These are phyloP conservation scores for Arctia plantaginis DNA, from an alignment of 2,888 invertebrate species.

Conservation along the genomic window DNA sequence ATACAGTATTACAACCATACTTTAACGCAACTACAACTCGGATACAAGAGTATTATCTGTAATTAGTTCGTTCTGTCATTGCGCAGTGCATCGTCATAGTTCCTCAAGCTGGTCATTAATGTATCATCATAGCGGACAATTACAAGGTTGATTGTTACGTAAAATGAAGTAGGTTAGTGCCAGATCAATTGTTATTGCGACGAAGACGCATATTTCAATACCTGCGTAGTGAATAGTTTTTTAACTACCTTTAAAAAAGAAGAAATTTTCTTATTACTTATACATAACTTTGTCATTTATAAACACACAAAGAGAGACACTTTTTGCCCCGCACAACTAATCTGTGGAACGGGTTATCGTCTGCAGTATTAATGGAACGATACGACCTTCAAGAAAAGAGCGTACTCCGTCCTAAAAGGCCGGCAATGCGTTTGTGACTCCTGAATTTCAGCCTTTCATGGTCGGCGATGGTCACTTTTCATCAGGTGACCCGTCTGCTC, in stretches of 20 bases:
- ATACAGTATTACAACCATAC: constrained; percentile 10
- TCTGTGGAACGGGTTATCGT: no score
- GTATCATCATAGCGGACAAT: constrained; percentile 4
- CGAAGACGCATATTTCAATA: background rate
- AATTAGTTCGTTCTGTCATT: constrained; percentile 31
- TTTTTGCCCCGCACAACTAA: no score
- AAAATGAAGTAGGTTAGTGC: constrained; percentile 5
- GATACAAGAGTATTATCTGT: constrained; percentile 34
- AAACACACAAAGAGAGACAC: no score
- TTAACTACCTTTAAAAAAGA: background rate
- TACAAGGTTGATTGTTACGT: constrained; percentile 6
- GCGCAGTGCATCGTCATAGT: constrained; percentile 12
- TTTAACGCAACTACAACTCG: constrained; percentile 19
- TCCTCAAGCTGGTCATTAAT: constrained; percentile 14
- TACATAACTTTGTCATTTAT: no score
- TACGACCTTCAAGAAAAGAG: no score
- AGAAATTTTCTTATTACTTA: no score
- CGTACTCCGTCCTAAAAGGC: no score
- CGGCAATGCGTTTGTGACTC: no score
- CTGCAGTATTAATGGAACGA: no score
- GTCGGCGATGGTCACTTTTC: no score
- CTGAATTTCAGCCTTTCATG: no score
- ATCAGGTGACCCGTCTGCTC: no score
- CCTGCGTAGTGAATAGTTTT: background rate
- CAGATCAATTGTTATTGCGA: background rate